Conservation (phyloP, 1,140 invertebrate genomes). For the Caenorhabditis brenneri region DNA sequence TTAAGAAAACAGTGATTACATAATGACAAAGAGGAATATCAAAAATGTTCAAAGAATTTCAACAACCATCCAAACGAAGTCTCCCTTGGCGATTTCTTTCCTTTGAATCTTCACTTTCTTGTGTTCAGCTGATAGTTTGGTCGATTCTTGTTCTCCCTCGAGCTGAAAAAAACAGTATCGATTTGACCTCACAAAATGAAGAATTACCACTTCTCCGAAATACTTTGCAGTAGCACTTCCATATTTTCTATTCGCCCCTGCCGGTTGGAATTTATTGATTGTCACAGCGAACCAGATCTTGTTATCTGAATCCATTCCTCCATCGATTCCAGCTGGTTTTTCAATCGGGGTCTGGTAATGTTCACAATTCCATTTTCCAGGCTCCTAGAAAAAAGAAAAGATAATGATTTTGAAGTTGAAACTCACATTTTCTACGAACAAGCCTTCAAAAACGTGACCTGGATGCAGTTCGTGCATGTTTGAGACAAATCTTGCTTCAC, state of each 20-base stretch:
- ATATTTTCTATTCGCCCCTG: neutral
- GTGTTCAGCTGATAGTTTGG: neutral
- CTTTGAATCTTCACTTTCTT: neutral
- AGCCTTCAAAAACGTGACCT: neutral
- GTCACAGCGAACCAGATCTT: neutral
- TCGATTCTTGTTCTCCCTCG: neutral
- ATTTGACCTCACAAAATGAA: neutral
- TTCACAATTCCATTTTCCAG: neutral
- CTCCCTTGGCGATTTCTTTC: neutral
- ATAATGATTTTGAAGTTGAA: neutral
- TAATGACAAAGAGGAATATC: neutral
- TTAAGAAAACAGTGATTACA: too few species aligned
- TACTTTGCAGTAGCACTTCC: neutral
- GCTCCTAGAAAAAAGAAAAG: neutral
- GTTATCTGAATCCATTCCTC: neutral
- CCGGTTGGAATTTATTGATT: neutral
- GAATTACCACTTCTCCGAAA: neutral
- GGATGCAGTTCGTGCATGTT: neutral
- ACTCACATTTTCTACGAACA: neutral
- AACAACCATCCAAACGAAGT: slow-evolving; percentile 1
- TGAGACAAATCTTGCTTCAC: neutral
- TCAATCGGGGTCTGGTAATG: neutral
- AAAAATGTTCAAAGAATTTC: neutral
- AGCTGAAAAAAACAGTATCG: neutral
- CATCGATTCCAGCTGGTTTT: neutral